A percentile compares a stretch with the other conserved stretches of the same genome.
These are phyloP conservation scores for Fabriciana adippe DNA, from an alignment of 2,888 invertebrate genomes.

Conservation along the genomic window DNA sequence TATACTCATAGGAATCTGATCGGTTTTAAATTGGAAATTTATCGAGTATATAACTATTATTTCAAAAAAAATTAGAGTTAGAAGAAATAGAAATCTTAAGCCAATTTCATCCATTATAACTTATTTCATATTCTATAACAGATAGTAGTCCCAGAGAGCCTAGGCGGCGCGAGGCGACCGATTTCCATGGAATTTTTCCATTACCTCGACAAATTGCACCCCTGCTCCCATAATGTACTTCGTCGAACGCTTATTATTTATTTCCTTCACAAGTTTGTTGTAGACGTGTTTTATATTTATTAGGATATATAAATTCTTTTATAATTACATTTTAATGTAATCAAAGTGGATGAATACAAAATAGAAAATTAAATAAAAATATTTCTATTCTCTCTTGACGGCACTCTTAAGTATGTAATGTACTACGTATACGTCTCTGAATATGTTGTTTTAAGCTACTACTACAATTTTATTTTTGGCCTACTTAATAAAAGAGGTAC, in stretches of 20 bases:
- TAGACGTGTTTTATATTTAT: conserved; percentile 22
- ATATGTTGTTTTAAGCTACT: too few relatives aligned
- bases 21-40: neutral
- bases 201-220: conserved; percentile 73
- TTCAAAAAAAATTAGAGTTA: too few relatives aligned
- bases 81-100: conserved; percentile 1
- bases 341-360: neutral
- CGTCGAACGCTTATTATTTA: conserved; percentile 62
- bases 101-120: conserved; percentile 8
- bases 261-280: conserved; percentile 37
- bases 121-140: conserved; percentile 21
- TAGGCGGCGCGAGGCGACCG: conserved; percentile 45
- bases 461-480: too few relatives aligned
- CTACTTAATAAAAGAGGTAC: too few relatives aligned
- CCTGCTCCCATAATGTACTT: conserved; percentile 56
- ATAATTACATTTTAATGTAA: neutral
- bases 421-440: too few relatives aligned
- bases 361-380: too few relatives aligned
- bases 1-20: too few relatives aligned
- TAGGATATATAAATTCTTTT: conserved; percentile 13
- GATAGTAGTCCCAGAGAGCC: conserved; percentile 24
- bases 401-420: too few relatives aligned
- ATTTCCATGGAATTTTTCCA: conserved; percentile 80
- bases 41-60: neutral
- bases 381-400: too few relatives aligned